A percentile compares a stretch with the other conserved stretches of the same genome.
Evolutionary conservation across 2,888 invertebrate species (phyloP).

Genomic region (Hypomecis atomaria): DNA sequence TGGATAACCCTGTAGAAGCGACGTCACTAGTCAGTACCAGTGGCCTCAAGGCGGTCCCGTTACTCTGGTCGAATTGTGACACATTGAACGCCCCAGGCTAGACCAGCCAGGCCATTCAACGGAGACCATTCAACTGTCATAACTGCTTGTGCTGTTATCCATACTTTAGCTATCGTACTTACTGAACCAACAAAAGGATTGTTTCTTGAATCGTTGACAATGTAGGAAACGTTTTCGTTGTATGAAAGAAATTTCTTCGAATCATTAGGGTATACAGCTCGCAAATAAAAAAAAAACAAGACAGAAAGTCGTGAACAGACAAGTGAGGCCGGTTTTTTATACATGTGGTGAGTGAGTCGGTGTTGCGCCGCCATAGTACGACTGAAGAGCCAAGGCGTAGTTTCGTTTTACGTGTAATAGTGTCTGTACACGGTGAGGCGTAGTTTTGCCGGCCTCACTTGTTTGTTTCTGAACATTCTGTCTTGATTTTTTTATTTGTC

Average conservation of each 20-base stretch:
- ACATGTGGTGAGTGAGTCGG: too few relatives aligned
- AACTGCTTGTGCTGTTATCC: slow-evolving; percentile 18
- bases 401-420: too few relatives aligned
- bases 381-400: too few relatives aligned
- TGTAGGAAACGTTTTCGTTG: background rate
- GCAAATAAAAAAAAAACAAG: too few relatives aligned
- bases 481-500: too few relatives aligned
- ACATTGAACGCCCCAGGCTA: slow-evolving; percentile 26
- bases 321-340: too few relatives aligned
- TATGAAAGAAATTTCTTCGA: background rate
- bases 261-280: background rate
- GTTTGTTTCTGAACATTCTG: too few relatives aligned
- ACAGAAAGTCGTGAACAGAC: too few relatives aligned
- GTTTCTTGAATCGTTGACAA: background rate
- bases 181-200: slow-evolving; percentile 6
- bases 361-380: too few relatives aligned
- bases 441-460: too few relatives aligned
- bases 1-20: background rate
- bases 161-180: slow-evolving; percentile 2
- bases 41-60: slow-evolving; percentile 26
- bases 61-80: slow-evolving; percentile 29
- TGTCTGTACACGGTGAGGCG: too few relatives aligned
- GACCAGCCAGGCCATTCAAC: slow-evolving; percentile 21
- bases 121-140: slow-evolving; percentile 31
- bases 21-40: slow-evolving; percentile 31